Conservation (phyloP, 30 jellyfish, hydroid and myxozoan species). For the Turritopsis dohrnii region DNA sequence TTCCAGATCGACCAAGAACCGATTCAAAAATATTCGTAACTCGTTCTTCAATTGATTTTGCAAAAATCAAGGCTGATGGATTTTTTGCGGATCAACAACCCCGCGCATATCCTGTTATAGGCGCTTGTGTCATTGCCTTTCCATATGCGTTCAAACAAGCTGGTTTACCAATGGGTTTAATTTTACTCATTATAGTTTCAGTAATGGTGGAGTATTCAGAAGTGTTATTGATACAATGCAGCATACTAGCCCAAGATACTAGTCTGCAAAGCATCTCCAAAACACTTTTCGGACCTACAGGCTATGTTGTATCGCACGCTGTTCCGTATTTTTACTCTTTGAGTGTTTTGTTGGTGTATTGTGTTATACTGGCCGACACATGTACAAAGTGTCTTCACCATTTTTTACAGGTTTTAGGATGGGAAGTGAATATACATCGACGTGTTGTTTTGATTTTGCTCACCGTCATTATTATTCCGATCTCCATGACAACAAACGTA, state of each 20-base stretch:
- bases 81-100: slow-evolving; percentile 17
- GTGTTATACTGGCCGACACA: slow-evolving; percentile 23
- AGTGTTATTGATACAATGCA: slow-evolving; percentile 25
- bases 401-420: background rate
- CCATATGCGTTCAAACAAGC: slow-evolving; percentile 90
- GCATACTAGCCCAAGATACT: slow-evolving; percentile 23
- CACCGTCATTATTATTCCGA: slow-evolving; percentile 5
- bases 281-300: slow-evolving; percentile 17
- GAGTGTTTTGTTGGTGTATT: slow-evolving; percentile 19
- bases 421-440: background rate
- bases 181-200: slow-evolving; percentile 38
- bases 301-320: background rate
- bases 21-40: slow-evolving; percentile 29
- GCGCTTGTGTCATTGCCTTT: slow-evolving; percentile 33
- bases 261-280: slow-evolving; percentile 17
- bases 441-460: slow-evolving; percentile 10
- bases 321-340: slow-evolving; percentile 13
- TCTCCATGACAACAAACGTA: slow-evolving; percentile 8
- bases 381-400: background rate
- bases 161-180: slow-evolving; percentile 73
- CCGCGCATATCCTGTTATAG: slow-evolving; percentile 24
- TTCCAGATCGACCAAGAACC: background rate
- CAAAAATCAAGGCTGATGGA: slow-evolving; percentile 22
- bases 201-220: slow-evolving; percentile 27
- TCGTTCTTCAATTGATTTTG: slow-evolving; percentile 22